Conservation (phyloP, 1,140 invertebrate genomes). For the Ericerus pela region DNA sequence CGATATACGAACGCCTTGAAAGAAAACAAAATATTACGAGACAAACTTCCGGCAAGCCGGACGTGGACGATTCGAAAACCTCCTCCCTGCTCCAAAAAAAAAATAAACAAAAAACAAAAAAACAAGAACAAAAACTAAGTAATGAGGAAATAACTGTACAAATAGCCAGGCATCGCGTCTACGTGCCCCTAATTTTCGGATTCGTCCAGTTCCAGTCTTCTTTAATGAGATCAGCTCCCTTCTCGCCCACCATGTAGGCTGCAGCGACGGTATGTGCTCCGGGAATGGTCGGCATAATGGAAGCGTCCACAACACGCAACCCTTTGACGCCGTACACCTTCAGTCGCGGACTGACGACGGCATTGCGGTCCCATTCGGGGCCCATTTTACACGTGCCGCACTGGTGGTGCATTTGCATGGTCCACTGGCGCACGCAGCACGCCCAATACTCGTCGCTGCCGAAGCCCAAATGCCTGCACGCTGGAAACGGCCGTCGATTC, state of each 20-base stretch:
- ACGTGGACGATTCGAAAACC: not conserved
- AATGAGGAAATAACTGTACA: not conserved
- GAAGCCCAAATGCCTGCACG: slow-evolving; percentile 43
- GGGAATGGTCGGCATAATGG: slow-evolving; percentile 32
- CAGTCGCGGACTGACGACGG: slow-evolving; percentile 34
- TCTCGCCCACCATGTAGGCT: slow-evolving; percentile 31
- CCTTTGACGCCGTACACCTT: slow-evolving; percentile 20
- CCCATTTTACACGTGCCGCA: slow-evolving; percentile 49
- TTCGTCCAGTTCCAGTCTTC: slow-evolving; percentile 16
- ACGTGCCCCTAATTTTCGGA: not conserved
- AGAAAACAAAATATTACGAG: no score
- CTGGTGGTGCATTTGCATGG: slow-evolving; percentile 59
- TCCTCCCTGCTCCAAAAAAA: not conserved
- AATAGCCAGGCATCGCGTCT: not conserved
- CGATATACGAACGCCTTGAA: no score
- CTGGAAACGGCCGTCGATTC: slow-evolving; percentile 46
- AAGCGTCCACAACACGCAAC: slow-evolving; percentile 33
- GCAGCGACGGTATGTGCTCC: slow-evolving; percentile 31
- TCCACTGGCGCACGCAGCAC: slow-evolving; percentile 48
- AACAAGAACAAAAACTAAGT: not conserved
- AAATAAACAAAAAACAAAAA: no score
- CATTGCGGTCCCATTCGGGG: slow-evolving; percentile 27
- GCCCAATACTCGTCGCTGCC: slow-evolving; percentile 55
- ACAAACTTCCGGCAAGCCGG: no score
- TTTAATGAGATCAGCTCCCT: slow-evolving; percentile 27